phyloP scores from a whole-genome alignment of 2,888 invertebrate genomes.

The Zaprionus bogoriensis region DNA sequence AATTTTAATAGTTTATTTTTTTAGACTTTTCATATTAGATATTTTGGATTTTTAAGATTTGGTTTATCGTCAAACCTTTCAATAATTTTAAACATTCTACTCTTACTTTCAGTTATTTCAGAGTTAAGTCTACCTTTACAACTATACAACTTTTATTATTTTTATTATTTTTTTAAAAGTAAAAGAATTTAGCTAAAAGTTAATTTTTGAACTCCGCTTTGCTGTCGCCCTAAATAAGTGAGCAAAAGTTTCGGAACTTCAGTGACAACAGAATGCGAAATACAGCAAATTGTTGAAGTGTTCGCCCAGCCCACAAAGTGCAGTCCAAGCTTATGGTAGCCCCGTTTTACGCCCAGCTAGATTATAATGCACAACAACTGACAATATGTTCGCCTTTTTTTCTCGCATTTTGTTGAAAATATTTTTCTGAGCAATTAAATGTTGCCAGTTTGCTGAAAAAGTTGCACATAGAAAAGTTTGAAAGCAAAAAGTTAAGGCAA shows the following conservation, averaged over 20 bases:
- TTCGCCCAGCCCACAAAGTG: slow-evolving; percentile 32
- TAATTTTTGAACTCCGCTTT: neutral
- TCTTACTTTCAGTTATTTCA: no score
- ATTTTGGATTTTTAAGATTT: no score
- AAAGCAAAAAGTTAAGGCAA: slow-evolving; percentile 53
- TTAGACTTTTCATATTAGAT: no score
- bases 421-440: slow-evolving; percentile 80
- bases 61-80: no score
- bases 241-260: slow-evolving; percentile 41
- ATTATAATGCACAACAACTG: slow-evolving; percentile 67
- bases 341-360: slow-evolving; percentile 25
- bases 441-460: slow-evolving; percentile 68
- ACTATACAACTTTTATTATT: no score
- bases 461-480: slow-evolving; percentile 67
- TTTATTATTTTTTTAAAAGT: no score
- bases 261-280: slow-evolving; percentile 53
- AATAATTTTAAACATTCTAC: no score
- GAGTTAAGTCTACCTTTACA: no score
- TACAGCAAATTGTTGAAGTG: slow-evolving; percentile 58
- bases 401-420: slow-evolving; percentile 42
- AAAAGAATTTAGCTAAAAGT: neutral
- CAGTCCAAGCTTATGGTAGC: slow-evolving; percentile 14
- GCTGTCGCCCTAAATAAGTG: slow-evolving; percentile 4
- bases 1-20: no score
- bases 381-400: slow-evolving; percentile 60